Conservation (phyloP, 2,797 vertebrate genomes). For the Mastacembelus armatus region DNA sequence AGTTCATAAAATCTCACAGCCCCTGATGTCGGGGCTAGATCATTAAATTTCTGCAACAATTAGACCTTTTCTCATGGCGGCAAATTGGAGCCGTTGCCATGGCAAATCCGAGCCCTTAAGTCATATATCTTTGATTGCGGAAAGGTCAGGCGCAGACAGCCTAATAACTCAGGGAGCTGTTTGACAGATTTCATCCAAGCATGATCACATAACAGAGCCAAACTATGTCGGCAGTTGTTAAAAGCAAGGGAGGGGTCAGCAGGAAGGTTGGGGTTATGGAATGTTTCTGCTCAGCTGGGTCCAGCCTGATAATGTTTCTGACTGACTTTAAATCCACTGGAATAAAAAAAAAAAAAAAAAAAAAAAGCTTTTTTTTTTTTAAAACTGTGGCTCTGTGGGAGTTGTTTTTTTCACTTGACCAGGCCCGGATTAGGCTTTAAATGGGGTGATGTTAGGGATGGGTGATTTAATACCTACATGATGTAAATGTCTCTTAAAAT, state of each 20-base stretch:
- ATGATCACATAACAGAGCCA: conserved; percentile 99
- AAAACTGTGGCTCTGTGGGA: conserved; percentile 69
- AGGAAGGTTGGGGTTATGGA: conserved; percentile 99
- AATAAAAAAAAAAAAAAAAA: conserved; percentile 71
- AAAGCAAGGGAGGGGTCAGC: conserved; percentile 96
- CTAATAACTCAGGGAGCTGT: conserved; percentile 99
- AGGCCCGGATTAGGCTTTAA: conserved; percentile 60
- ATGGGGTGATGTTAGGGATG: conserved; percentile 67
- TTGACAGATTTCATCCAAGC: conserved; percentile 99
- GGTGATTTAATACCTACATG: conserved; percentile 63
- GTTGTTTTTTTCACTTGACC: conserved; percentile 48
- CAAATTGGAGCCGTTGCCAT: conserved; percentile 99
- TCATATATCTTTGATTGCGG: conserved; percentile 99
- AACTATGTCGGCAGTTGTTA: conserved; percentile 99
- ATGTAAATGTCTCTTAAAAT: conserved; percentile 42
- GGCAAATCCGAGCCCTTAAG: conserved; percentile 99
- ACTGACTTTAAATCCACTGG: conserved; percentile 94
- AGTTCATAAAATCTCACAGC: conserved; percentile 99
- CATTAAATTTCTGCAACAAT: conserved; percentile 99
- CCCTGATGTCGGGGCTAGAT: conserved; percentile 99
- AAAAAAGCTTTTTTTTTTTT: conserved; percentile 62
- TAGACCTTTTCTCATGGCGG: conserved; percentile 99
- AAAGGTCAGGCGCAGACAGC: conserved; percentile 99
- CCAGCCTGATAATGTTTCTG: conserved; percentile 97
- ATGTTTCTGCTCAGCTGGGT: conserved; percentile 99